phyloP scores from a whole-genome alignment of 1,140 invertebrate species.

The Theocolax elegans region DNA sequence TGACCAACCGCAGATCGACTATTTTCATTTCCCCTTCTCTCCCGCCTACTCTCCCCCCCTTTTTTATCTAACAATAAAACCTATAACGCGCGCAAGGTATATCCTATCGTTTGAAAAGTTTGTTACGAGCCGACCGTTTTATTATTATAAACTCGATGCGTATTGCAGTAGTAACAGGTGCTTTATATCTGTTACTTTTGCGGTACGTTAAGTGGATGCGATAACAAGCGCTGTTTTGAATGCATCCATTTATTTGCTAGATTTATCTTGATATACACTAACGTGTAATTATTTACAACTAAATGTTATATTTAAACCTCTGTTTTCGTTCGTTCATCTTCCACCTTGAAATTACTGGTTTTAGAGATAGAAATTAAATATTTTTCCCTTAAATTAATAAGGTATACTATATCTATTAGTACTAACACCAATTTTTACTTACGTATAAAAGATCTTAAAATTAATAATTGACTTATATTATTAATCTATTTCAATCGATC shows the following conservation, averaged over 20 bases:
- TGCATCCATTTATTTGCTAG: background rate
- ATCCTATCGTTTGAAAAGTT: background rate
- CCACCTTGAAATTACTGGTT: no score
- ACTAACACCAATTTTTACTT: no score
- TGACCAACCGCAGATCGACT: background rate
- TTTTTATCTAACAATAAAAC: no score
- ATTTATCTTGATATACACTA: background rate
- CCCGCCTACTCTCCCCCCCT: no score
- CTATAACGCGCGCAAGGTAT: constrained; percentile 5
- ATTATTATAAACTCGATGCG: constrained; percentile 13
- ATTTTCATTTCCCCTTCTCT: constrained; percentile 4
- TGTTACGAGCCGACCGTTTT: constrained; percentile 4
- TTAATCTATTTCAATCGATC: no score
- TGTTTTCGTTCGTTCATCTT: background rate
- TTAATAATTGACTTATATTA: no score
- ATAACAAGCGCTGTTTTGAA: constrained; percentile 6
- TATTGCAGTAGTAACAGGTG: background rate
- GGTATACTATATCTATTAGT: no score
- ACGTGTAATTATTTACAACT: no score
- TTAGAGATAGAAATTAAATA: no score
- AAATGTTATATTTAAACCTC: background rate
- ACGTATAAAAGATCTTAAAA: no score
- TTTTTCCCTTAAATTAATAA: no score
- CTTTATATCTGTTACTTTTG: constrained; percentile 6
- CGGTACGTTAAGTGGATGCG: background rate